Base-by-base conservation (phyloP, 2,888 invertebrate genomes). In the Synergus itoensis region DNA sequence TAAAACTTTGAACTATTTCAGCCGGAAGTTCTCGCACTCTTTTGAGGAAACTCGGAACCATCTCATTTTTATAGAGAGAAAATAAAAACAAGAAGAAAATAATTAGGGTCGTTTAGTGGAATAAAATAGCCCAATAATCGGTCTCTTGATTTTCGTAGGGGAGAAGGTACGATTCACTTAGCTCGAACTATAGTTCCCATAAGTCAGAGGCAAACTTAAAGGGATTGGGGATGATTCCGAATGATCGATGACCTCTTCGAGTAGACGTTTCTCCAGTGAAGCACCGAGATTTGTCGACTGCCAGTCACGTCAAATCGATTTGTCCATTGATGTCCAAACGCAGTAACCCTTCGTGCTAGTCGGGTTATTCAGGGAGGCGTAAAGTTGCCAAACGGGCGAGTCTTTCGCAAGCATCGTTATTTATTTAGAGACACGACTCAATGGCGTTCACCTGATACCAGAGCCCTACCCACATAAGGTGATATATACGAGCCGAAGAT, bases 271-370 rank as follows among this genome's bases (percentile, higher is more conserved):
- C 78, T 84, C 79, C 79, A 77, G 65, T 65, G 62, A 84, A 85
- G 86, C 79, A 83, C 84, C 81, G 83, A 88, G 87, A 89, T 88
- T 89, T 88, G 89, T 88, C 87, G 86, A 86, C 85, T 87, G 88
- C 86, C 89, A 88, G 88, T 88, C 88, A 89, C 88, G 89, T 89
- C 86, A 87, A 87, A 86, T 87, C 89, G 88, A 89, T 89, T 89
- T 89, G 88, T 89, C 86, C 87, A 83, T 83, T 82, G 86, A 80
- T 82, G 86, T 85, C 83, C 84, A 84, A 18, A 41, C 48, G 82
- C 64, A n/a, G 53, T 4, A 41, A 41, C 43, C 60, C 69, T 67
- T 40, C 41, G 69, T 18, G 48, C 16, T 60, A 5, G 36, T 16
- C 41, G 18, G 80, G 77, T 82, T 82, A 82, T 77, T 82, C 80